Percentiles rank a stretch among this genome's conserved stretches.
Conservation (phyloP, 2,113 vertebrate genomes). For the Tapirus terrestris region DNA sequence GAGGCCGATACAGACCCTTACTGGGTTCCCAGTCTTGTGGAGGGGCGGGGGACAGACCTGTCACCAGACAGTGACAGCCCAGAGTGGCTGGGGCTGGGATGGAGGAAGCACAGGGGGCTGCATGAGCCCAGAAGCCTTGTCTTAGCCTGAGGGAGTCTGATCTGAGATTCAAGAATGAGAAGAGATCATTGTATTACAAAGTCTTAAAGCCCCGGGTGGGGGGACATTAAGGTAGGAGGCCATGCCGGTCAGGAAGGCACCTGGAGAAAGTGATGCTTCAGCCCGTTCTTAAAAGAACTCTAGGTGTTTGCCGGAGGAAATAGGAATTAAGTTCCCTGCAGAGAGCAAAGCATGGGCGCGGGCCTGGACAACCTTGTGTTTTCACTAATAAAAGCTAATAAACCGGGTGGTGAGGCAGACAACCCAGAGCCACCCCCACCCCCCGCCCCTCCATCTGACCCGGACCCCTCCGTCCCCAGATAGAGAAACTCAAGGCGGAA, state of each 20-base stretch:
- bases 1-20: background rate
- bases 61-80: background rate
- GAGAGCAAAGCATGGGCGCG: background rate
- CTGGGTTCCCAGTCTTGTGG: background rate
- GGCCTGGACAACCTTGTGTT: background rate
- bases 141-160: background rate
- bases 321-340: background rate
- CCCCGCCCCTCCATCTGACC: background rate
- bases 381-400: background rate
- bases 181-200: background rate
- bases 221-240: background rate
- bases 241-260: background rate
- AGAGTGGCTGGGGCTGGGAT: no score
- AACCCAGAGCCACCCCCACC: background rate
- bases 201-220: background rate
- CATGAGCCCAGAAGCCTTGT: background rate
- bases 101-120: background rate
- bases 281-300: background rate
- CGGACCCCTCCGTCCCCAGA: slow-evolving; percentile 80
- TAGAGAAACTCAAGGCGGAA: slow-evolving; percentile 94
- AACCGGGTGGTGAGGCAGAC: background rate
- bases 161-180: background rate
- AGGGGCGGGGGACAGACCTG: background rate
- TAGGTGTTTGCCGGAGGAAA: background rate
- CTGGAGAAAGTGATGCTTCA: background rate